Evolutionary conservation across 2,113 vertebrate species (phyloP).

Genomic region (Athene noctua): DNA sequence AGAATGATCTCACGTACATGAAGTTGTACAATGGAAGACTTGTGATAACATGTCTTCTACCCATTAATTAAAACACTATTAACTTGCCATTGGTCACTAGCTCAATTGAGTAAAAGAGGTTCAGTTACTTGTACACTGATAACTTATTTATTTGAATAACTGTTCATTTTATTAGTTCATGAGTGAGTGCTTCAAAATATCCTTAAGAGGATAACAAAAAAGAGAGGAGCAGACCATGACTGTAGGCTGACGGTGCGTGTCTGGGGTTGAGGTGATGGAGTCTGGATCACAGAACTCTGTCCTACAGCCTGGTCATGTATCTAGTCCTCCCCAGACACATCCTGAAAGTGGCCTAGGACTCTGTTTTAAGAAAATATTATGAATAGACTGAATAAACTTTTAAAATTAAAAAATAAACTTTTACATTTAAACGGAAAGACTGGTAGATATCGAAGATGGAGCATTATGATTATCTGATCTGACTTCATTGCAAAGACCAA

Average conservation of each 20-base stretch:
- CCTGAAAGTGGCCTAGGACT: not conserved
- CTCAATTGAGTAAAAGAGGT: not conserved
- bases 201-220: not conserved
- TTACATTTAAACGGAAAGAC: not conserved
- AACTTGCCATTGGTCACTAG: not conserved
- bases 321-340: not conserved
- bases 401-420: not conserved
- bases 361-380: not conserved
- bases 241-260: fast-evolving
- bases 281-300: fast-evolving
- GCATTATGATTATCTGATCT: not conserved
- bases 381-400: not conserved
- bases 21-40: not conserved
- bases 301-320: fast-evolving
- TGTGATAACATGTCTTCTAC: not conserved
- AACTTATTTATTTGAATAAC: not conserved
- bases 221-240: not conserved
- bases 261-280: not conserved
- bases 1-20: not conserved
- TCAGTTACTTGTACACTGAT: not conserved
- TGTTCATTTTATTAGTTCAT: not conserved
- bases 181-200: not conserved
- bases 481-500: not conserved
- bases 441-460: not conserved
- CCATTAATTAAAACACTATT: not conserved